A percentile compares a stretch with the other conserved stretches of the same genome.
phyloP scores from a whole-genome alignment of 2,797 vertebrate species.

The Pygocentrus nattereri region DNA sequence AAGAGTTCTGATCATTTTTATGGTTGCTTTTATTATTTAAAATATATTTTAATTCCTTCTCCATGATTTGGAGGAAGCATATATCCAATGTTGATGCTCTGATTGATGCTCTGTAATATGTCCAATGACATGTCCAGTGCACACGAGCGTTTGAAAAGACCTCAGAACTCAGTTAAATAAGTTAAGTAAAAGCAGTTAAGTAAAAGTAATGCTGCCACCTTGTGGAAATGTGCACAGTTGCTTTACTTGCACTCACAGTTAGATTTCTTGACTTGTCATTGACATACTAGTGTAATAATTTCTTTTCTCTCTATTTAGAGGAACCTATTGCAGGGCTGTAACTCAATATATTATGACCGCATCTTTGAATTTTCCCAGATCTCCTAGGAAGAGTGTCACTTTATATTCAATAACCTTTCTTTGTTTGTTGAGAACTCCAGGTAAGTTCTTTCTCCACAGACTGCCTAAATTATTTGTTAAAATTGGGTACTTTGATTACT shows the following conservation, averaged over 20 bases:
- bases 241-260: neutral
- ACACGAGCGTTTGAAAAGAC: neutral
- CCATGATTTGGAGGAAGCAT: neutral
- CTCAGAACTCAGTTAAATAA: neutral
- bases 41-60: neutral
- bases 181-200: neutral
- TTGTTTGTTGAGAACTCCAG: no score
- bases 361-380: no score
- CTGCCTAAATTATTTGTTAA: no score
- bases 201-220: slow-evolving; percentile 63
- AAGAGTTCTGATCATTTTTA: neutral
- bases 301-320: no score
- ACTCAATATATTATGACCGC: no score
- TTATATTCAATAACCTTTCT: no score
- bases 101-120: neutral
- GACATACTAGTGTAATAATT: no score
- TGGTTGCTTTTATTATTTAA: neutral
- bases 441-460: no score
- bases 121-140: neutral
- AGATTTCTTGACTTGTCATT: neutral
- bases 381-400: no score
- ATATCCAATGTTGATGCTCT: neutral
- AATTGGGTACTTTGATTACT: no score
- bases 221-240: slow-evolving; percentile 58
- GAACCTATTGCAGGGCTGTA: no score